Percentiles rank a stretch among this genome's conserved stretches.
Evolutionary conservation across 2,113 vertebrate species (phyloP).

Genomic region (Malaclemys terrapin): DNA sequence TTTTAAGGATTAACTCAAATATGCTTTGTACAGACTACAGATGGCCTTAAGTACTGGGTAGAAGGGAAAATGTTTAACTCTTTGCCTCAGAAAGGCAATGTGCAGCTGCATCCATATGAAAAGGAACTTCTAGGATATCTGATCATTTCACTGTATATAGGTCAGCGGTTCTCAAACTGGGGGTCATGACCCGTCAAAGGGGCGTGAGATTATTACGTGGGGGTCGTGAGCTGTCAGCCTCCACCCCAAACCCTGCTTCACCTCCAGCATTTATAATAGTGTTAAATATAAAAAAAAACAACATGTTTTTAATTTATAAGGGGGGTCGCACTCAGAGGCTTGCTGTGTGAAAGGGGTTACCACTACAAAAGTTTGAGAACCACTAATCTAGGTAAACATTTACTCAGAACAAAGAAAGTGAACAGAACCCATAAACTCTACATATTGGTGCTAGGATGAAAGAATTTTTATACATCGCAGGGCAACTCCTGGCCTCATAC

Average conservation of each 20-base stretch:
- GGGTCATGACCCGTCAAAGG: too few relatives aligned
- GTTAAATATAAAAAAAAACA: too few relatives aligned
- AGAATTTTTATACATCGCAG: fast-evolving
- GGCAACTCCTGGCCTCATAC: background rate
- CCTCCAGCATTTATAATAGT: too few relatives aligned
- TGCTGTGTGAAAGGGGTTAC: too few relatives aligned
- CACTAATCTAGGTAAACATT: background rate
- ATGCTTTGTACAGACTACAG: slow-evolving; percentile 2
- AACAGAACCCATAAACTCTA: fast-evolving
- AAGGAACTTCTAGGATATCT: background rate
- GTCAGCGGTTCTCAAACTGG: too few relatives aligned
- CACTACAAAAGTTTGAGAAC: too few relatives aligned
- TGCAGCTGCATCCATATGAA: background rate
- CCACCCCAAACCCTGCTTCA: too few relatives aligned
- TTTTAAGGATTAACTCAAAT: background rate
- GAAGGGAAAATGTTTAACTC: slow-evolving; percentile 43
- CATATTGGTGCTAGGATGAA: background rate
- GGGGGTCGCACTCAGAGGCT: too few relatives aligned
- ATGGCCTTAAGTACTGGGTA: background rate
- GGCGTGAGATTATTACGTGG: too few relatives aligned
- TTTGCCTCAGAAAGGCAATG: background rate
- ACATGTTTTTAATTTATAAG: too few relatives aligned
- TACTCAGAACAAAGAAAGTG: background rate
- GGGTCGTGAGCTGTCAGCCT: too few relatives aligned
- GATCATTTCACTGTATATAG: background rate